Base-by-base conservation (phyloP, 1,140 invertebrate genomes). In the Atta colombica region DNA sequence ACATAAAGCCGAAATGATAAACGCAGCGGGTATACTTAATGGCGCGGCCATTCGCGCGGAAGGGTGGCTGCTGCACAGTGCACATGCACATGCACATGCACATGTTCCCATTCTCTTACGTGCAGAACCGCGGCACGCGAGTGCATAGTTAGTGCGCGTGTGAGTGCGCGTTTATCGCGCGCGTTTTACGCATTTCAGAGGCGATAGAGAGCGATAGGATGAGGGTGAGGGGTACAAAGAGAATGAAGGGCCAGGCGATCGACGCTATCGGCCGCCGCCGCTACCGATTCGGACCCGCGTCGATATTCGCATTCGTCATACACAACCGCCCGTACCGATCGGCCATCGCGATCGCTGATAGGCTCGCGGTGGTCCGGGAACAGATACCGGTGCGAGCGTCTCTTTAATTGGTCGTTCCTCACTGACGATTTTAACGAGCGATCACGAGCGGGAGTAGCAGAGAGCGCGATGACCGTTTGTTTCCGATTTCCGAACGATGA, bases 291-390 rank as follows among this genome's bases (percentile, higher is more conserved):
- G 61, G 12, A 87, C 89, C 58, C 71, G 71, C 75, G 86, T 74
- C 85, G 88, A 89, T 87, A 88, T 61, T 75, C 89, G 85, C 88
- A 91, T 91, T 91, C 90, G 90, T 91, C 87, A 91, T 91, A 91
- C 49, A 77, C 71, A 86, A 28, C 65, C 71, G 60, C 81, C 72
- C 90, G 81, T 82, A 75, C 49, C 78, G 61, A 90, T 89, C 88
- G 75, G n/a, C 53, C 66, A 90, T 85, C 82, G 77, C 66, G 77
- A 81, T 60, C 81, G 49, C 78, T 14, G 78, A 89, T 89, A 88
- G 82, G 69, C 69, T 31, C 81, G 74, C 60, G 25, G 12, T 53
- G 25, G 10, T 3, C 69, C 58, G 49, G 21, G 25, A 16, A 18
- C 28, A 71, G 85, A 78, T 89, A 89, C 69, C 53, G 60, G 31